Percentiles rank a stretch among this genome's conserved stretches.
phyloP scores from a whole-genome alignment of 1,140 invertebrate genomes.

The Heterodera schachtii region DNA sequence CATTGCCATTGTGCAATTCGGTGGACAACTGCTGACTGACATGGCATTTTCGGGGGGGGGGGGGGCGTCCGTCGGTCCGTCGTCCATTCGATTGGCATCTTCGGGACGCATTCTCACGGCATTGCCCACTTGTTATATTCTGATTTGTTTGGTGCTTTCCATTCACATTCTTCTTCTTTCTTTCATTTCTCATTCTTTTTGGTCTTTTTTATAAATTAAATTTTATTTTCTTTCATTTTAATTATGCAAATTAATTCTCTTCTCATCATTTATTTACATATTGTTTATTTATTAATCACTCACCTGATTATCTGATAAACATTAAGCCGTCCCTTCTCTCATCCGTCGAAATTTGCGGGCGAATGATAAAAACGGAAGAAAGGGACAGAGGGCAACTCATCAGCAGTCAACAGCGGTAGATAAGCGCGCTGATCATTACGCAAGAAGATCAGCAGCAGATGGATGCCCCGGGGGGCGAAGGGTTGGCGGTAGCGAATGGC shows the following conservation, averaged over 20 bases:
- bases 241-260: too few relatives aligned
- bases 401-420: background rate
- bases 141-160: too few relatives aligned
- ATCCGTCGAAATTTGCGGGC: background rate
- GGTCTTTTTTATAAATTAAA: too few relatives aligned
- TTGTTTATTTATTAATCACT: background rate
- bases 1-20: background rate
- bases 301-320: background rate
- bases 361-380: background rate
- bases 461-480: background rate
- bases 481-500: background rate
- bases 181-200: too few relatives aligned
- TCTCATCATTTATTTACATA: background rate
- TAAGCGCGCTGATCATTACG: background rate
- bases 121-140: background rate
- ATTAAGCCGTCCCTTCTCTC: background rate
- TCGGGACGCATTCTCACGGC: background rate
- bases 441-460: background rate
- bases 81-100: background rate
- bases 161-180: too few relatives aligned
- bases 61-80: background rate
- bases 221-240: too few relatives aligned
- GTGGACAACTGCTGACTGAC: background rate
- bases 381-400: background rate
- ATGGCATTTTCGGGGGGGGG: background rate